Evolutionary conservation across 2,888 invertebrate genomes (phyloP).

Genomic region (Synergus japonicus): DNA sequence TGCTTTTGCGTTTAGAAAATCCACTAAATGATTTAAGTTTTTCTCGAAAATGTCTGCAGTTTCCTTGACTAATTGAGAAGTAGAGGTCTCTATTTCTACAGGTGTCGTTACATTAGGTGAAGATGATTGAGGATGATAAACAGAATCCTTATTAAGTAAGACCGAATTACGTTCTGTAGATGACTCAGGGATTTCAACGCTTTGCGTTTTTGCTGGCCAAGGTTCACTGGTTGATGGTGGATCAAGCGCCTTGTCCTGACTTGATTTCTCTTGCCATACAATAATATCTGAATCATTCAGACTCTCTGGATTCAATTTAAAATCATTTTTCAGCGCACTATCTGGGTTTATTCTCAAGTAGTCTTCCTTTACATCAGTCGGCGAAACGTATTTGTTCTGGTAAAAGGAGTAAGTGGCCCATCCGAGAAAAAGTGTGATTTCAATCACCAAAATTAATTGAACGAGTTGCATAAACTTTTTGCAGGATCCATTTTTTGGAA

Average conservation of each 20-base stretch:
- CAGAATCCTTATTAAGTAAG: conserved; percentile 5
- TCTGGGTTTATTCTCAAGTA: neutral
- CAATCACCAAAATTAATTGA: conserved; percentile 57
- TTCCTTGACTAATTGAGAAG: neutral
- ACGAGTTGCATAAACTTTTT: conserved; percentile 43
- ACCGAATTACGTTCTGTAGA: neutral
- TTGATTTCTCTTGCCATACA: conserved; percentile 22
- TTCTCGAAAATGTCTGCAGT: neutral
- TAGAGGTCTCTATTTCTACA: neutral
- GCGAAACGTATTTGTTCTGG: conserved; percentile 35
- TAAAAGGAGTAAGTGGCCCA: conserved; percentile 51
- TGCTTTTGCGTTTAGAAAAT: neutral
- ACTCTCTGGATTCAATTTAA: neutral
- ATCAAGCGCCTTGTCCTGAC: neutral
- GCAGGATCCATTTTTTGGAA: conserved; percentile 27
- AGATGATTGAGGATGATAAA: neutral
- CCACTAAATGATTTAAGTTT: neutral
- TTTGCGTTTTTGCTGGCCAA: conserved; percentile 6
- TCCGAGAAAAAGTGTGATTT: conserved; percentile 56
- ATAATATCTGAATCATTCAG: neutral
- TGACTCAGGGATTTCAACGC: neutral
- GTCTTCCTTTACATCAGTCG: conserved; percentile 26
- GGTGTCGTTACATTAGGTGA: neutral
- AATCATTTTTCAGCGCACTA: neutral
- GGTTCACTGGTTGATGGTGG: conserved; percentile 6